phyloP scores from a whole-genome alignment of 2,797 vertebrate species.

The Microctenopoma stevenorrisi region DNA sequence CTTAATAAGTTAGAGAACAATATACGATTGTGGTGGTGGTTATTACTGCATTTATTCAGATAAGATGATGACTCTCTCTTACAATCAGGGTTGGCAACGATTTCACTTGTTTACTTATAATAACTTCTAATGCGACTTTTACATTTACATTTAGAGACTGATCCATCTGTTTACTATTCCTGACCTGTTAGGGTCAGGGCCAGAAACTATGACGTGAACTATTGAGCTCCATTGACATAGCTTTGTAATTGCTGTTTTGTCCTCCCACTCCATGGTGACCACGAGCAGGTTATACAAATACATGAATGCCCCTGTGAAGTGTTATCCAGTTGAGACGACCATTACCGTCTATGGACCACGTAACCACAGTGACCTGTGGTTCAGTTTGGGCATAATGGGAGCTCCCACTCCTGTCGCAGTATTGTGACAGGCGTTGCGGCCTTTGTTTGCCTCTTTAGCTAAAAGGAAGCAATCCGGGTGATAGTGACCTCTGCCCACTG shows the following conservation, averaged over 20 bases:
- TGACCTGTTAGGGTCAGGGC: too few relatives aligned
- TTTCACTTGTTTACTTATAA: background rate
- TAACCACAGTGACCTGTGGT: slow-evolving; percentile 3
- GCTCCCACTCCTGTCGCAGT: slow-evolving; percentile 48
- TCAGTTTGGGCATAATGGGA: slow-evolving; percentile 39
- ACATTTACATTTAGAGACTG: background rate
- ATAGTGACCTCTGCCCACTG: slow-evolving; percentile 65
- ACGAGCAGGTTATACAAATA: slow-evolving; percentile 5
- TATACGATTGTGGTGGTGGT: background rate
- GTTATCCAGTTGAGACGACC: slow-evolving; percentile 2
- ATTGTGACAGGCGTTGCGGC: slow-evolving; percentile 49
- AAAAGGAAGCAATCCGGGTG: slow-evolving; percentile 73
- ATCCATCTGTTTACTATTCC: too few relatives aligned
- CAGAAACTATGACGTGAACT: too few relatives aligned
- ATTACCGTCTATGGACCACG: background rate
- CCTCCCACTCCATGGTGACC: background rate
- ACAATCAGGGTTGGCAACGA: background rate
- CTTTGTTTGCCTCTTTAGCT: slow-evolving; percentile 73
- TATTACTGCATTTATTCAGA: background rate
- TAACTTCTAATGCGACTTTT: background rate
- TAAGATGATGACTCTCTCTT: background rate
- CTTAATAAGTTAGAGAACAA: background rate
- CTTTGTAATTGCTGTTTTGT: background rate
- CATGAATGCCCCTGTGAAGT: slow-evolving; percentile 3
- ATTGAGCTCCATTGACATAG: background rate